These are phyloP conservation scores for Brachionus koreanus DNA, from an alignment of 1,140 invertebrate species.

Conservation along the genomic window DNA sequence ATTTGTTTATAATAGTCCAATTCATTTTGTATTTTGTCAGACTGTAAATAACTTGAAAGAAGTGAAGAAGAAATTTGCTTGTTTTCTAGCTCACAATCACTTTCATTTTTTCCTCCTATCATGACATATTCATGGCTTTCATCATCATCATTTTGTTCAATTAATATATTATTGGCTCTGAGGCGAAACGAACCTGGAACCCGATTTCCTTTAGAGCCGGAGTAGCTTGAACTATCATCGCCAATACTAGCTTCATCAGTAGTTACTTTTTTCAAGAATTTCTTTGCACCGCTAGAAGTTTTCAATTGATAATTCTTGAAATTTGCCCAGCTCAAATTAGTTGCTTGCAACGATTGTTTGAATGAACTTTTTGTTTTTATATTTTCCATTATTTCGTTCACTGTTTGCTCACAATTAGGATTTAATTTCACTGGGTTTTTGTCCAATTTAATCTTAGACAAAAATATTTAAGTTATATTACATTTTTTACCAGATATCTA, in stretches of 20 bases:
- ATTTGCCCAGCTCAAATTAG: slow-evolving; percentile 4
- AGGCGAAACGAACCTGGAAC: background rate
- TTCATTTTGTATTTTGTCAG: background rate
- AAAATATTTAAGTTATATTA: too few species aligned
- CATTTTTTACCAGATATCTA: background rate
- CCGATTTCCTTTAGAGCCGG: background rate
- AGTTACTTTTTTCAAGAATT: background rate
- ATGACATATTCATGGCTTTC: background rate
- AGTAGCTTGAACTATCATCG: background rate
- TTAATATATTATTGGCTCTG: slow-evolving; percentile 12
- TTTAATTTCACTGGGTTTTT: slow-evolving; percentile 30
- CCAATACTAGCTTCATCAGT: background rate
- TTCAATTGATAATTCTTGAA: background rate
- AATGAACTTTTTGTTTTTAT: background rate
- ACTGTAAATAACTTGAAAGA: background rate
- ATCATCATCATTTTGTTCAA: background rate
- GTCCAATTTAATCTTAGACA: background rate
- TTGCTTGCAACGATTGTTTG: background rate
- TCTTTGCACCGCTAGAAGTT: background rate
- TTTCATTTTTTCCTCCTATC: background rate
- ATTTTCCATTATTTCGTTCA: background rate
- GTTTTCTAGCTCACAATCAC: background rate
- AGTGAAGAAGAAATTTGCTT: slow-evolving; percentile 3
- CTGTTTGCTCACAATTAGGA: background rate
- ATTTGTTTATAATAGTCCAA: slow-evolving; percentile 10